Base-by-base conservation (phyloP, 2,113 vertebrate genomes). In the Macaca nemestrina region DNA sequence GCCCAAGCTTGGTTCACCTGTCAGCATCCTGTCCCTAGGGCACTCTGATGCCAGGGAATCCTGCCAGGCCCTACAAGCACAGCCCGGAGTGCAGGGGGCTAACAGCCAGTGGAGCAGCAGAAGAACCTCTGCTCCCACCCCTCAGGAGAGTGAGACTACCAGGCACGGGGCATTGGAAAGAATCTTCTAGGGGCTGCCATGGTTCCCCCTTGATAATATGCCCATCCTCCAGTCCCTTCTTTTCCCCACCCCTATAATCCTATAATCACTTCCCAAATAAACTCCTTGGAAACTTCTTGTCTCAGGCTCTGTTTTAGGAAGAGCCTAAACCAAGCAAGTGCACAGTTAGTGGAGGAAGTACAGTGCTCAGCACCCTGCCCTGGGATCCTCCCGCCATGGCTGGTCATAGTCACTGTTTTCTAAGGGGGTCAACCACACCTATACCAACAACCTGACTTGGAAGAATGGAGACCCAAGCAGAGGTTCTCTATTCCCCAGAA, bases 1-100 rank as follows among this genome's bases (percentile, higher is more conserved):
- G 0, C 20, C 59, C 45, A 43, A 27, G 43, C 30, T 0, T 35
- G 0, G 1, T 9, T 2, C 23, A 11, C 2, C 38, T 52, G 48
- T 78, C 3, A 11, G 35, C 17, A 8, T 81, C 23, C 43, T 22
- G 20, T 14, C 55, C 27, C 35, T 30, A 32, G 61, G 40, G 43
- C 10, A 8, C 43, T 35, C 43, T 61, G 55, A n/a, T 5, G 14
- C 11, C 80, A 11, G 7, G 55, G 18, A 43, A 3, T 27, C 9
- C n/a, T 20, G 6, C 35, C 3, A 23, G 48, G 25, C 1, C n/a
- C 25, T 25, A 18, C 18, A 18, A 30, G 32, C 16, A 23, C 35
- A 83, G 20, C 35, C 5, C 0, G 12, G 11, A 70, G 30, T 22
- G 16, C 7, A 35, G 20, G 32, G 17, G 7, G 11, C 35, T 23